Evolutionary conservation across 2,113 vertebrate genomes (phyloP).

Genomic region (Glaucomys volans): DNA sequence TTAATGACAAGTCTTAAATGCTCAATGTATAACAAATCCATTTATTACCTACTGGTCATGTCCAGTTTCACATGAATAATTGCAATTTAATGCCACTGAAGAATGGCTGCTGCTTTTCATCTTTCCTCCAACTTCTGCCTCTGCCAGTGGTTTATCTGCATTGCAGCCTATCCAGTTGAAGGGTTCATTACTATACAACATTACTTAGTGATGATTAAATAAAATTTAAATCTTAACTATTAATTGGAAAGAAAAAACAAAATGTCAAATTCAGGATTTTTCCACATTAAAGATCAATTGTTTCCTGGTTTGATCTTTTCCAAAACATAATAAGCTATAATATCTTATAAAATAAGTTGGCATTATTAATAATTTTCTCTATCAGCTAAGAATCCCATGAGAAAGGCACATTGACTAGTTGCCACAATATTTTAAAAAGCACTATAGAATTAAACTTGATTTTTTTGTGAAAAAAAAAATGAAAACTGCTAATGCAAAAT

Average conservation of each 20-base stretch:
- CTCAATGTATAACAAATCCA: not conserved
- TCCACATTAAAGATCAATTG: not conserved
- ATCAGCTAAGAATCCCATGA: not conserved
- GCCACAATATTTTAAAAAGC: conserved; percentile 35
- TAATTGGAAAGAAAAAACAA: conserved; percentile 62
- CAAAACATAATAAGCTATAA: conserved; percentile 61
- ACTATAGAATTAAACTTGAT: not conserved
- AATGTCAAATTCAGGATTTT: not conserved
- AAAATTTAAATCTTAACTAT: conserved; percentile 27
- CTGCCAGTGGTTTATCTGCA: not conserved
- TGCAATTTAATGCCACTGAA: not conserved
- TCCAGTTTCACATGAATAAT: conserved; percentile 37
- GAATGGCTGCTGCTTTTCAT: not conserved
- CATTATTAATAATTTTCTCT: not conserved
- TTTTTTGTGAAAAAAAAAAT: not conserved
- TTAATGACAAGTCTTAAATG: conserved; percentile 6
- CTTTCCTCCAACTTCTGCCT: not conserved
- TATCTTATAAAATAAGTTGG: conserved; percentile 12
- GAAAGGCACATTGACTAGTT: conserved; percentile 26
- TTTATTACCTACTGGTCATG: not conserved
- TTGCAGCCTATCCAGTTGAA: not conserved
- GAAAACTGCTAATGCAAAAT: not conserved
- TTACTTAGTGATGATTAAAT: not conserved
- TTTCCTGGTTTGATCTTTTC: not conserved
- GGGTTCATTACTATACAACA: not conserved